These are phyloP conservation scores for Xestia sexstrigata DNA, from an alignment of 2,888 invertebrate species.

Conservation along the genomic window DNA sequence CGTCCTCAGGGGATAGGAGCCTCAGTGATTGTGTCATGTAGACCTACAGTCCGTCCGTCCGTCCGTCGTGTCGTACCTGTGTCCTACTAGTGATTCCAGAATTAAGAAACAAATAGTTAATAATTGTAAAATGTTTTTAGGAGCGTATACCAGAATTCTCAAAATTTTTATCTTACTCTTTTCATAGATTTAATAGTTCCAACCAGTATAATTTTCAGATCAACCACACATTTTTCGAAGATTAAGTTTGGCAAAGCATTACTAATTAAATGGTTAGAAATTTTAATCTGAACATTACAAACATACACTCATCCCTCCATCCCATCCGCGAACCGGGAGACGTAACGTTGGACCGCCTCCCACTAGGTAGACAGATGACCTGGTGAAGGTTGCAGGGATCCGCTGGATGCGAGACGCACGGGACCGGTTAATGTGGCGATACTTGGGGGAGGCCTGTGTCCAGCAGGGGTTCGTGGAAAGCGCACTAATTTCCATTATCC, in stretches of 20 bases:
- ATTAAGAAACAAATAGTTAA: background rate
- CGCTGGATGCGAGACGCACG: too few species aligned
- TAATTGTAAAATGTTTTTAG: background rate
- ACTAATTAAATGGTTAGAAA: background rate
- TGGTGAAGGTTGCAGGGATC: too few species aligned
- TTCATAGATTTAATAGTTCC: background rate
- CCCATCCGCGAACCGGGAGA: too few species aligned
- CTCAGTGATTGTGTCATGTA: constrained; percentile 31
- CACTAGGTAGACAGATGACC: too few species aligned
- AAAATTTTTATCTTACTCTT: background rate
- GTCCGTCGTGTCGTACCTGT: too few species aligned
- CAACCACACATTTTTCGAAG: background rate
- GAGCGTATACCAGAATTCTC: background rate
- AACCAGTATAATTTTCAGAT: background rate
- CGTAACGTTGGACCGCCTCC: too few species aligned
- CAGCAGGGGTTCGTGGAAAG: too few species aligned
- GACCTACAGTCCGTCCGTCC: too few species aligned
- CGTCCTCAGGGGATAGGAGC: background rate
- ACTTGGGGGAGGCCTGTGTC: too few species aligned
- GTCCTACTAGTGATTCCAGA: background rate
- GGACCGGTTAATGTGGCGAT: too few species aligned
- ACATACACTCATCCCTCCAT: background rate
- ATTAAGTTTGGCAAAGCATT: background rate
- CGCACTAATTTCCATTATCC: too few species aligned
- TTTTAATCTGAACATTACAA: background rate